phyloP scores from a whole-genome alignment of 1,140 invertebrate species.

The Drosophila eugracilis region DNA sequence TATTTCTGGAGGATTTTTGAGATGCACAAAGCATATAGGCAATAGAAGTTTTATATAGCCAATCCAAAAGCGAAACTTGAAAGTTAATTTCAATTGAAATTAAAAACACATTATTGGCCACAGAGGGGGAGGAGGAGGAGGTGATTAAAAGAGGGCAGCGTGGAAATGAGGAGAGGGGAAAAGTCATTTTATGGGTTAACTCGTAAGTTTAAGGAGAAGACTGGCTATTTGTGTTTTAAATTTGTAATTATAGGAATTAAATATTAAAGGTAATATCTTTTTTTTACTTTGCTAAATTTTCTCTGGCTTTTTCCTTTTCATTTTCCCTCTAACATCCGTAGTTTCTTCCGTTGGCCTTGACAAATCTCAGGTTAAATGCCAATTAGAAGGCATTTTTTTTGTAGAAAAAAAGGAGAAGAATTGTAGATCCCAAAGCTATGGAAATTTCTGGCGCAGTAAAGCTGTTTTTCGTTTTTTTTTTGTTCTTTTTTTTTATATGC shows the following conservation, averaged over 20 bases:
- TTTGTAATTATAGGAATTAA: too few relatives aligned
- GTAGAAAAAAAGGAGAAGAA: background rate
- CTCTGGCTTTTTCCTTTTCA: background rate
- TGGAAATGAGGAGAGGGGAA: too few relatives aligned
- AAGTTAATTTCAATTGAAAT: constrained; percentile 57
- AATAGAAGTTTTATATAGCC: constrained; percentile 41
- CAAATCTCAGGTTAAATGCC: constrained; percentile 8
- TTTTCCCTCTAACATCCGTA: background rate
- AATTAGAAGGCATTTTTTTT: constrained; percentile 18
- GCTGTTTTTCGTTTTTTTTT: background rate
- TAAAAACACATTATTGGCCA: constrained; percentile 47
- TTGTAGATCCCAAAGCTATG: constrained; percentile 8
- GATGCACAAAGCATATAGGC: constrained; percentile 42
- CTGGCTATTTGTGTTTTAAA: too few relatives aligned
- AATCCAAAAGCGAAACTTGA: constrained; percentile 41
- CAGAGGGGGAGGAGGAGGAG: too few relatives aligned
- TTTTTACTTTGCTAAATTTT: background rate
- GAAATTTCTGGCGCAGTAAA: background rate
- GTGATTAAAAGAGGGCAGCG: background rate
- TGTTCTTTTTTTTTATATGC: constrained; percentile 12
- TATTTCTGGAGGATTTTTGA: background rate
- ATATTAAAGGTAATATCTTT: background rate
- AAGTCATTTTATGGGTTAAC: too few relatives aligned
- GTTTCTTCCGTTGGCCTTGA: background rate
- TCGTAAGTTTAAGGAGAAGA: too few relatives aligned